Evolutionary conservation across 2,888 invertebrate species (phyloP).

Genomic region (Microctonus hyperodae): DNA sequence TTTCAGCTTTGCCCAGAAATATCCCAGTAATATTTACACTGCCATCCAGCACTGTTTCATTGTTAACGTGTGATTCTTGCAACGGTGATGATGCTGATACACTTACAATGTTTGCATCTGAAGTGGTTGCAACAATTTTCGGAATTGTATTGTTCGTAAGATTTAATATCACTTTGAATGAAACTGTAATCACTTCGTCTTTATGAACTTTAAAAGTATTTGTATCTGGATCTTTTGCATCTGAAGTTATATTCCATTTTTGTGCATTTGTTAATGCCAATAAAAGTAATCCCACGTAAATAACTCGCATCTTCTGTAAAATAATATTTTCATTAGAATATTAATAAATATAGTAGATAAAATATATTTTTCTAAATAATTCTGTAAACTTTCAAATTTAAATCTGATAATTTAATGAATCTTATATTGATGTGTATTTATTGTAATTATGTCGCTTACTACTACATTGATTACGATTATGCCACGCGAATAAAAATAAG

Average conservation of each 20-base stretch:
- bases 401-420: too few relatives aligned
- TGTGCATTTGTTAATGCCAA: slow-evolving; percentile 4
- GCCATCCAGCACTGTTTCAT: slow-evolving; percentile 49
- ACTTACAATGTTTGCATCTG: slow-evolving; percentile 5
- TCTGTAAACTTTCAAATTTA: too few relatives aligned
- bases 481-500: too few relatives aligned
- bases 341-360: too few relatives aligned
- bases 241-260: slow-evolving; percentile 12
- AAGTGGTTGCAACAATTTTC: neutral
- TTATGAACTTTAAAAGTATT: slow-evolving; percentile 21
- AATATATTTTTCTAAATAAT: too few relatives aligned
- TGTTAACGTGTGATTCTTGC: neutral
- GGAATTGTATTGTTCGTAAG: neutral
- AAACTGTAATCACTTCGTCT: neutral
- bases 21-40: slow-evolving; percentile 62
- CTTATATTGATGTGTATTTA: too few relatives aligned
- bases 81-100: slow-evolving; percentile 13
- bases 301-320: slow-evolving; percentile 16
- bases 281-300: slow-evolving; percentile 12
- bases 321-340: too few relatives aligned
- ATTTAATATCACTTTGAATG: slow-evolving; percentile 1
- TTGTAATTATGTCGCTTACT: neutral
- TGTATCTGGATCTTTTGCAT: neutral
- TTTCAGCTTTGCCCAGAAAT: slow-evolving; percentile 64
- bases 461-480: neutral